phyloP scores from a whole-genome alignment of 2,113 vertebrate species.

The Choloepus hoffmanni region DNA sequence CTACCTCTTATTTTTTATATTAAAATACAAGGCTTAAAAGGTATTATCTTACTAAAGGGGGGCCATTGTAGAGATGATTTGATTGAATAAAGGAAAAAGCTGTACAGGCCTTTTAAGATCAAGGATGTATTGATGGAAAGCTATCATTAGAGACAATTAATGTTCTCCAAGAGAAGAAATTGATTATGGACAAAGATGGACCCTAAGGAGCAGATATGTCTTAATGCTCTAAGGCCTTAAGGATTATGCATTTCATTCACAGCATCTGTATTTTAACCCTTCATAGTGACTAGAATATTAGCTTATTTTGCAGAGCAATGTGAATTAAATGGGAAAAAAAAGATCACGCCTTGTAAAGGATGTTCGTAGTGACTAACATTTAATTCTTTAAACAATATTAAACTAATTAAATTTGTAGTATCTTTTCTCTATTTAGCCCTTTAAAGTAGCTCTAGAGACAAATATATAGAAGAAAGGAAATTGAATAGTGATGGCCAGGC shows the following conservation, averaged over 20 bases:
- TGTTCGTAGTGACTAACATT: slow-evolving; percentile 28
- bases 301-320: slow-evolving; percentile 51
- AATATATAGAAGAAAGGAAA: slow-evolving; percentile 54
- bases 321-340: slow-evolving; percentile 32
- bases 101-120: slow-evolving; percentile 93
- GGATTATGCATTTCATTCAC: slow-evolving; percentile 89
- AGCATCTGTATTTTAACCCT: slow-evolving; percentile 90
- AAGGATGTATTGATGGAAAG: slow-evolving; percentile 96
- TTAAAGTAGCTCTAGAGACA: slow-evolving; percentile 40
- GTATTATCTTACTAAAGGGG: slow-evolving; percentile 94
- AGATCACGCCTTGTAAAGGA: slow-evolving; percentile 28
- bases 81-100: slow-evolving; percentile 94
- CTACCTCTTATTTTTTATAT: slow-evolving; percentile 96
- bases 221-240: slow-evolving; percentile 90
- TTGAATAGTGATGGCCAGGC: slow-evolving; percentile 28
- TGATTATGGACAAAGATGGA: slow-evolving; percentile 95
- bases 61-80: slow-evolving; percentile 94
- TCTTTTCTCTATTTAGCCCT: background rate
- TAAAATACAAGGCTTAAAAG: slow-evolving; percentile 96
- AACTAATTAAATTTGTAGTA: slow-evolving; percentile 61
- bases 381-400: slow-evolving; percentile 68
- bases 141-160: slow-evolving; percentile 99
- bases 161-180: slow-evolving; percentile 92
- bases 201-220: slow-evolving; percentile 91
- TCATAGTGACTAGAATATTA: slow-evolving; percentile 72